Percentiles rank a stretch among this genome's conserved stretches.
Evolutionary conservation across 2,113 vertebrate genomes (phyloP).

Genomic region (Thamnophis sirtalis): DNA sequence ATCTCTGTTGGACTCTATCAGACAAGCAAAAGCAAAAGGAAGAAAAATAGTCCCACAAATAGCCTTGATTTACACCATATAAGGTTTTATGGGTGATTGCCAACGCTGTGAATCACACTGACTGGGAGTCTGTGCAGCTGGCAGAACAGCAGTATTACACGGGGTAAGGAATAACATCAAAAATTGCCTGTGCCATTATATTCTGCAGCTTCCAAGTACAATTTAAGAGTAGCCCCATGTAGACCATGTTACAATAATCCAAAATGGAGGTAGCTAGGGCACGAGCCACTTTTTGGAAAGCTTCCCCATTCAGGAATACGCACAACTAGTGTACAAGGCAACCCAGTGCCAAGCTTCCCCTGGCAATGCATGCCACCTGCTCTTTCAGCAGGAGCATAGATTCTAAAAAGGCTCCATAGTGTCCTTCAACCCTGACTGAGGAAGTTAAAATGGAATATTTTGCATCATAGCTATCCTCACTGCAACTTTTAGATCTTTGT

Average conservation of each 20-base stretch:
- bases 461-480: background rate
- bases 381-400: background rate
- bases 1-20: background rate
- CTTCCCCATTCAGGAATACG: background rate
- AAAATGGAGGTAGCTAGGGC: background rate
- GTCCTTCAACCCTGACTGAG: background rate
- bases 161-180: background rate
- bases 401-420: background rate
- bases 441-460: background rate
- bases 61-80: background rate
- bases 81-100: background rate
- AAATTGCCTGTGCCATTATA: background rate
- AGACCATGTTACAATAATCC: background rate
- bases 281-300: background rate
- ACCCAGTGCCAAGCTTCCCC: background rate
- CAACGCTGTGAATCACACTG: background rate
- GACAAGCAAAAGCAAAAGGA: background rate
- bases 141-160: background rate
- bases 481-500: background rate
- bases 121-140: background rate
- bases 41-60: background rate
- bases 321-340: background rate
- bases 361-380: background rate
- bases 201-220: background rate
- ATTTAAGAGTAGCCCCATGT: background rate